Percentiles rank a stretch among this genome's conserved stretches.
phyloP scores from a whole-genome alignment of 2,113 vertebrate species.

The Morone chrysops region DNA sequence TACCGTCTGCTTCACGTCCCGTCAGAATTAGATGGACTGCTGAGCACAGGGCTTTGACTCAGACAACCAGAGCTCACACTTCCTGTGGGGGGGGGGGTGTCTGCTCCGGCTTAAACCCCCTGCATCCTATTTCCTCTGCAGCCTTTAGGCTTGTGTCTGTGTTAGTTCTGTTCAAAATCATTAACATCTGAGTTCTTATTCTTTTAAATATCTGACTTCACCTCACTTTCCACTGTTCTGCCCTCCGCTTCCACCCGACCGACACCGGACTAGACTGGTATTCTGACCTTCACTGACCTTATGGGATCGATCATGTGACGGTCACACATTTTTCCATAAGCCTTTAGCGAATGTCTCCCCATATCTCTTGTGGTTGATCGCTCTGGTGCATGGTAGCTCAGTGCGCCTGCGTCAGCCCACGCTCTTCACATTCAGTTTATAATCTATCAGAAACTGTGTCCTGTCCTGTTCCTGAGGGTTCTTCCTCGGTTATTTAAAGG shows the following conservation, averaged over 20 bases:
- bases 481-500: too few relatives aligned
- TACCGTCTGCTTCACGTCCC: constrained; percentile 10
- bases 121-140: not conserved
- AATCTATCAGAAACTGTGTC: too few relatives aligned
- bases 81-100: constrained; percentile 7
- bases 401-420: too few relatives aligned
- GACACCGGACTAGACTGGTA: not conserved
- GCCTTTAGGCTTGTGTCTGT: not conserved
- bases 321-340: not conserved
- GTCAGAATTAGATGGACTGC: constrained; percentile 35
- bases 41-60: constrained; percentile 50
- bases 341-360: too few relatives aligned
- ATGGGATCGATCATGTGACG: not conserved
- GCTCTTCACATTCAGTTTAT: too few relatives aligned
- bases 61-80: constrained; percentile 24
- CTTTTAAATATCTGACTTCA: not conserved
- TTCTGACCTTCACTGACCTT: too few relatives aligned
- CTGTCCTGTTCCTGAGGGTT: too few relatives aligned
- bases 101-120: constrained; percentile 25
- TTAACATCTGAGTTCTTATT: not conserved
- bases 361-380: too few relatives aligned
- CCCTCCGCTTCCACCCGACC: not conserved
- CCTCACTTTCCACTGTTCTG: not conserved
- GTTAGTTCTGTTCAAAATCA: not conserved
- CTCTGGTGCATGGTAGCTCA: too few relatives aligned